A percentile compares a stretch with the other conserved stretches of the same genome.
These are phyloP conservation scores for Yasuhikotakia modesta DNA, from an alignment of 2,797 vertebrate species.

Conservation along the genomic window DNA sequence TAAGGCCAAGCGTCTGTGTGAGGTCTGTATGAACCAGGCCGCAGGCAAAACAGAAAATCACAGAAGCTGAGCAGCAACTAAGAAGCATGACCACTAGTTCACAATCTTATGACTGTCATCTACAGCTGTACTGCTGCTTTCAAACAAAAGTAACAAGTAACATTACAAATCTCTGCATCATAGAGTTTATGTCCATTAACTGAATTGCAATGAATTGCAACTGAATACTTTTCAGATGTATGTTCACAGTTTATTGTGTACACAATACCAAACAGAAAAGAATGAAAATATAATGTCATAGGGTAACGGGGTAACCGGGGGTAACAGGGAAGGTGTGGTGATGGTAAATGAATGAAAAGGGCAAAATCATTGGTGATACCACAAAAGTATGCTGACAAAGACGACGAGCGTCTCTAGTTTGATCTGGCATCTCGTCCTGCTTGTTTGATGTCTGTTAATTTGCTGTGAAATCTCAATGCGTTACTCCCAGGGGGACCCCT, in stretches of 20 bases:
- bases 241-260: no score
- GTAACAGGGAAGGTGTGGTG: not conserved
- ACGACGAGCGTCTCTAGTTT: slow-evolving; percentile 65
- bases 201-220: no score
- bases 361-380: slow-evolving; percentile 13
- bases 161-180: no score
- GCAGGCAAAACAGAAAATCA: slow-evolving; percentile 44
- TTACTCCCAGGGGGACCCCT: slow-evolving; percentile 68
- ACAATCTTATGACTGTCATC: slow-evolving; percentile 38
- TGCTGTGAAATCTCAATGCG: slow-evolving; percentile 71
- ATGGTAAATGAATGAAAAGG: slow-evolving; percentile 6
- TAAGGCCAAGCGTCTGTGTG: slow-evolving; percentile 46
- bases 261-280: no score
- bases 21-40: slow-evolving; percentile 50
- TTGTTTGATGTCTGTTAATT: slow-evolving; percentile 77
- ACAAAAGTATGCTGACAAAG: slow-evolving; percentile 53
- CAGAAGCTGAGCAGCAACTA: slow-evolving; percentile 40
- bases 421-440: slow-evolving; percentile 61
- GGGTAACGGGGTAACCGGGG: no score
- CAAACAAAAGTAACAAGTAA: not conserved
- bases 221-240: no score
- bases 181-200: no score
- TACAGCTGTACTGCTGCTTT: slow-evolving; percentile 11
- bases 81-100: slow-evolving; percentile 30
- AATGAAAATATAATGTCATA: no score